These are phyloP conservation scores for Colostygia pectinataria DNA, from an alignment of 2,888 invertebrate genomes.

Conservation along the genomic window DNA sequence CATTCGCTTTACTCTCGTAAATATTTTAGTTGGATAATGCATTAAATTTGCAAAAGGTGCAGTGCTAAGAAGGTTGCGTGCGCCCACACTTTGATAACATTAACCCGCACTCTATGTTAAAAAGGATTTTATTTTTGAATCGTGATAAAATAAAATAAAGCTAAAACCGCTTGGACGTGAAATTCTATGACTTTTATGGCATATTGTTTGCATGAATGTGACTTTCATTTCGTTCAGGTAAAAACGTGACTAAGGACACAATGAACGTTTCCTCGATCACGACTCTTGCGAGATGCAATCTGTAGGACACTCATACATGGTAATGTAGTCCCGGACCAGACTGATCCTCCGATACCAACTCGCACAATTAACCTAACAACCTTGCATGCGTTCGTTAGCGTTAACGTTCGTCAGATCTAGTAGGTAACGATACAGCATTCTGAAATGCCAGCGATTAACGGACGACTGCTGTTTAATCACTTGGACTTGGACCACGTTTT, in stretches of 20 bases:
- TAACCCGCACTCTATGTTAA: constrained; percentile 49
- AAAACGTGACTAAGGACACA: constrained; percentile 68
- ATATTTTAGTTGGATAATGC: constrained; percentile 60
- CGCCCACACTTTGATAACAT: constrained; percentile 55
- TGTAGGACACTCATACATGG: constrained; percentile 57
- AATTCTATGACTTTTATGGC: constrained; percentile 56
- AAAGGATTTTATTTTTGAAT: constrained; percentile 28
- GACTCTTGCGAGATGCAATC: constrained; percentile 63
- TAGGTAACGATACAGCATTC: constrained; percentile 30
- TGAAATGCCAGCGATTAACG: constrained; percentile 21
- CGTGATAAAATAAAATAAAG: constrained; percentile 40
- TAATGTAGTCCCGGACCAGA: constrained; percentile 42
- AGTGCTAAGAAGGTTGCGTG: constrained; percentile 42
- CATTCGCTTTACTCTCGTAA: constrained; percentile 55
- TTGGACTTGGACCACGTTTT: too few relatives aligned
- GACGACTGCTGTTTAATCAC: constrained; percentile 17
- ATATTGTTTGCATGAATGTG: constrained; percentile 63
- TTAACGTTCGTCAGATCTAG: constrained; percentile 41
- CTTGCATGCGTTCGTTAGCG: constrained; percentile 50
- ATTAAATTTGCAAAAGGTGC: constrained; percentile 53
- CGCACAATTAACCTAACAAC: constrained; percentile 67
- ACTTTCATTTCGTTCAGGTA: constrained; percentile 52
- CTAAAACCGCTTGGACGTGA: constrained; percentile 46
- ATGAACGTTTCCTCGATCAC: constrained; percentile 65
- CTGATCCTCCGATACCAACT: constrained; percentile 41